Percentiles rank a stretch among this genome's conserved stretches.
Conservation (phyloP, 2,113 vertebrate species). For the Clarias batrachus region DNA sequence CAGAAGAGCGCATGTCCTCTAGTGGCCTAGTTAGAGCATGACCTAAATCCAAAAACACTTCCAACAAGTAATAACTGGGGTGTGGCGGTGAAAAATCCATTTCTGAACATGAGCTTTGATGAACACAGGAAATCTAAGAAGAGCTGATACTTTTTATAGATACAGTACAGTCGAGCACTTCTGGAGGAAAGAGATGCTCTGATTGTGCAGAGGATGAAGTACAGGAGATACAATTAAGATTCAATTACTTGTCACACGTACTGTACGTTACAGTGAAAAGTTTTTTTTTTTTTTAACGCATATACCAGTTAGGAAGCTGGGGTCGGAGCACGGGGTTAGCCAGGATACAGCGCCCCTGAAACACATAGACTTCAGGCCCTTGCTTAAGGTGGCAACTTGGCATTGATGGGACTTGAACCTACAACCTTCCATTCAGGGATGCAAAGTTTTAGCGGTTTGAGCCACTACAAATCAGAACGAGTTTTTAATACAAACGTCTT, state of each 20-base stretch:
- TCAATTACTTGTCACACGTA: too few species aligned
- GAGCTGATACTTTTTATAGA: constrained; percentile 9
- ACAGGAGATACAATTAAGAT: not conserved
- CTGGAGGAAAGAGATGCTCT: not conserved
- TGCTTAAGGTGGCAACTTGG: too few species aligned
- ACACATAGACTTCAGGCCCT: too few species aligned
- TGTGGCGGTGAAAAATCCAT: not conserved
- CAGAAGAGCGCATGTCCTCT: not conserved
- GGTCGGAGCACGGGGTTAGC: too few species aligned
- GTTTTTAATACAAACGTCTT: not conserved
- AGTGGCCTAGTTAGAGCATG: constrained; percentile 24
- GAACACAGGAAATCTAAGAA: not conserved
- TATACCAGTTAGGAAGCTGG: too few species aligned
- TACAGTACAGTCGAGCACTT: not conserved
- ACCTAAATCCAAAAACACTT: constrained; percentile 25
- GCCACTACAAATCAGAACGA: too few species aligned
- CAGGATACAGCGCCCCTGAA: too few species aligned
- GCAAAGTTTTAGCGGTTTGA: too few species aligned
- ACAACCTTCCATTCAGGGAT: too few species aligned
- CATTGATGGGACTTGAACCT: too few species aligned
- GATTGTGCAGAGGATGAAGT: not conserved
- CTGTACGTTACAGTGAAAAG: too few species aligned
- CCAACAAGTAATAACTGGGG: not conserved
- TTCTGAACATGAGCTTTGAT: not conserved
- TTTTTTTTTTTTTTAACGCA: too few species aligned